A percentile compares a stretch with the other conserved stretches of the same genome.
Conservation (phyloP, 1,140 invertebrate species). For the Papilio glaucus region DNA sequence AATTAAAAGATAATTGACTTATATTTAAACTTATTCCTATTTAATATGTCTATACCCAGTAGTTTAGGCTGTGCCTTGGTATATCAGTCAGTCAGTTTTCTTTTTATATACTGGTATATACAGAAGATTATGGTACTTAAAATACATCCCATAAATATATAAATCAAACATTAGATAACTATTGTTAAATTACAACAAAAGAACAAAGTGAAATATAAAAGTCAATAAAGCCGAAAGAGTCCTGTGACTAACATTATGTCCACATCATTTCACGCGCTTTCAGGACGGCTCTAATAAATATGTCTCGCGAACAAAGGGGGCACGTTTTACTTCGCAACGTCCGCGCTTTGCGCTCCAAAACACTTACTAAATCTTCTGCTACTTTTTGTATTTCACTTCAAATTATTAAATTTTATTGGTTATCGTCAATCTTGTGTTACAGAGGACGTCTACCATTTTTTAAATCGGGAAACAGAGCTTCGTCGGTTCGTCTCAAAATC, state of each 20-base stretch:
- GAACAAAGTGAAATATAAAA: conserved; percentile 28
- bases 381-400: not conserved
- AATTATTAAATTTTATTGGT: conserved; percentile 13
- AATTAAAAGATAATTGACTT: not conserved
- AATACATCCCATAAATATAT: not conserved
- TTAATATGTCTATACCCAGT: no score
- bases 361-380: conserved; percentile 25
- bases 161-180: conserved; percentile 2
- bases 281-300: conserved; percentile 31
- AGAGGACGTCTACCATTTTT: no score
- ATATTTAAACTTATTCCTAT: no score
- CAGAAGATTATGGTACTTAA: not conserved
- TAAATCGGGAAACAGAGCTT: no score
- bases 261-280: conserved; percentile 35
- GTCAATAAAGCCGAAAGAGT: conserved; percentile 32
- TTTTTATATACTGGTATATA: no score
- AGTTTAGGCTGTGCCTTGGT: no score
- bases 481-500: no score
- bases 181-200: conserved; percentile 16
- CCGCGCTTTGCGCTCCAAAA: conserved; percentile 15
- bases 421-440: no score
- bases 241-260: conserved; percentile 29
- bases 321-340: conserved; percentile 29
- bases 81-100: no score
- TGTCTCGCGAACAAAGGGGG: conserved; percentile 27